Percentiles rank a stretch among this genome's conserved stretches.
Evolutionary conservation across 2,888 invertebrate genomes (phyloP).

Genomic region (Nasonovia ribisnigri): DNA sequence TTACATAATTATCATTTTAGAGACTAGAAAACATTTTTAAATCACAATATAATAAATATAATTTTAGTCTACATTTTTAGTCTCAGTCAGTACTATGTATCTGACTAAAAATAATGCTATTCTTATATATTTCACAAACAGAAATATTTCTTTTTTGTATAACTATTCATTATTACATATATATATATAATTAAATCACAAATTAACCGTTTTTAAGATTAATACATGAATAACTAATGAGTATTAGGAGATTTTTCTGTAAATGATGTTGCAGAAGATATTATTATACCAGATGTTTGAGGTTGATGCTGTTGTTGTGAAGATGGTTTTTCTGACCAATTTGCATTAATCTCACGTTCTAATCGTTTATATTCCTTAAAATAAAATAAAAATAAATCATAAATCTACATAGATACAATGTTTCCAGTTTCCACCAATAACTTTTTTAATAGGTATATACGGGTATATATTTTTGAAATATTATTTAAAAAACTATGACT

Average conservation of each 20-base stretch:
- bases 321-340: background rate
- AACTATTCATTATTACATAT: background rate
- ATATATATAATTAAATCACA: background rate
- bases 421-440: background rate
- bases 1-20: background rate
- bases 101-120: background rate
- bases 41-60: slow-evolving; percentile 20
- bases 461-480: background rate
- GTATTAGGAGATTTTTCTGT: slow-evolving; percentile 31
- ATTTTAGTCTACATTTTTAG: slow-evolving; percentile 1
- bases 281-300: background rate
- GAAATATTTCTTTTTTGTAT: background rate
- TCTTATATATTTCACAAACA: background rate
- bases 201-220: background rate
- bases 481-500: background rate
- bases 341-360: slow-evolving; percentile 52
- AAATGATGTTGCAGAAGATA: slow-evolving; percentile 17
- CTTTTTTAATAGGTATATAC: too few species aligned
- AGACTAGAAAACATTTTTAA: slow-evolving; percentile 15
- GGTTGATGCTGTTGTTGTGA: slow-evolving; percentile 7
- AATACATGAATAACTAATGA: background rate
- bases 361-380: slow-evolving; percentile 52
- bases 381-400: slow-evolving; percentile 10
- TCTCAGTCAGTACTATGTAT: background rate
- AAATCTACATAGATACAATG: background rate